Evolutionary conservation across 92 coral and sea anemone species (phyloP).

Genomic region (Virgularia gustaviana): DNA sequence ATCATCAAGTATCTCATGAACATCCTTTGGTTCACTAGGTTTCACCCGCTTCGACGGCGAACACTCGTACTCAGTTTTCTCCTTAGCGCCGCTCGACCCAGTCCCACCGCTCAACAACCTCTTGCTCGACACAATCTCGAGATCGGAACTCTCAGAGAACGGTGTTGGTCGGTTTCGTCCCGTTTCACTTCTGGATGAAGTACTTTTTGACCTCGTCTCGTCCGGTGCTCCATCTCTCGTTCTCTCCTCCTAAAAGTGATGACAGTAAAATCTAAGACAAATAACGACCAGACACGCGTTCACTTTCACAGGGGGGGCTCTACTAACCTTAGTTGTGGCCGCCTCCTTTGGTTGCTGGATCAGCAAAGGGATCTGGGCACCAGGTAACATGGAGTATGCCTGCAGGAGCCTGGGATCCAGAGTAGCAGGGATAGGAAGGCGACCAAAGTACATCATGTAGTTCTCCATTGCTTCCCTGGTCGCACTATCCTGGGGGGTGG

Average conservation of each 20-base stretch:
- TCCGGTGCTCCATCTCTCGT: conserved; percentile 17
- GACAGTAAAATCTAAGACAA: neutral
- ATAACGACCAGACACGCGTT: too few relatives aligned
- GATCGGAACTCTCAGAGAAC: conserved; percentile 9
- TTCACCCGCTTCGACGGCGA: conserved; percentile 8
- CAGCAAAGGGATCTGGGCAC: conserved; percentile 15
- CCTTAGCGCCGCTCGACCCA: neutral
- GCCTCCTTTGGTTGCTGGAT: conserved; percentile 7
- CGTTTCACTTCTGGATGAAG: neutral
- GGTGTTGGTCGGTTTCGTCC: neutral
- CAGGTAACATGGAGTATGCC: conserved; percentile 24
- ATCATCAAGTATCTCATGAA: conserved; percentile 15
- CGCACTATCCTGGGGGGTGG: conserved; percentile 21
- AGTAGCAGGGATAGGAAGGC: conserved; percentile 10
- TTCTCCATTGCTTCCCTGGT: conserved; percentile 31
- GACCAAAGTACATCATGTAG: conserved; percentile 25
- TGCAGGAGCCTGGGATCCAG: conserved; percentile 25
- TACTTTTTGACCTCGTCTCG: neutral
- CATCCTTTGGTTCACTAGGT: conserved; percentile 12
- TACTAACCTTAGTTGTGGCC: conserved; percentile 12
- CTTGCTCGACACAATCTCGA: conserved; percentile 15
- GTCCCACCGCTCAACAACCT: conserved; percentile 1
- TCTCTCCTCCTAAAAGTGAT: conserved; percentile 20
- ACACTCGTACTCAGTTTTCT: conserved; percentile 26
- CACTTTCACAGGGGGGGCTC: too few relatives aligned